Evolutionary conservation across 2,888 invertebrate genomes (phyloP).

Genomic region (Adelphocoris suturalis): DNA sequence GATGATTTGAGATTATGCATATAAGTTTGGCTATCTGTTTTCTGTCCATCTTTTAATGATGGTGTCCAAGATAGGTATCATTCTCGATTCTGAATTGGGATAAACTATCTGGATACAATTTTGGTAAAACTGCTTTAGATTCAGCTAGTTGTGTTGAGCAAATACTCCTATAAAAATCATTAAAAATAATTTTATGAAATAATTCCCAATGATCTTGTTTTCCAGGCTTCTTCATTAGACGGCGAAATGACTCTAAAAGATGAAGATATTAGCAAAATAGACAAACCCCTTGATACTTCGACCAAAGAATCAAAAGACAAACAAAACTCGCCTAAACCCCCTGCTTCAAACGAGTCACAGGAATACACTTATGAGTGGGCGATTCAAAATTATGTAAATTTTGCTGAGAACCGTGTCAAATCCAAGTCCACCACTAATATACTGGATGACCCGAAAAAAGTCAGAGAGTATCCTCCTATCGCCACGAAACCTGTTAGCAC

Average conservation of each 20-base stretch:
- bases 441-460: conserved; percentile 77
- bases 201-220: neutral
- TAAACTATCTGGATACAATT: no score
- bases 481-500: conserved; percentile 77
- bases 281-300: conserved; percentile 12
- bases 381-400: conserved; percentile 90
- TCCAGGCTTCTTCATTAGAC: conserved; percentile 60
- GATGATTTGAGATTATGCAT: no score
- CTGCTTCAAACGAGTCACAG: conserved; percentile 77
- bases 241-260: conserved; percentile 60
- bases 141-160: no score
- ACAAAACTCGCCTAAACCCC: conserved; percentile 59
- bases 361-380: conserved; percentile 94
- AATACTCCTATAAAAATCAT: no score
- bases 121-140: no score
- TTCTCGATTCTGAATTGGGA: no score
- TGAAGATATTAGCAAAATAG: conserved; percentile 24
- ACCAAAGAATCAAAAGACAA: conserved; percentile 54
- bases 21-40: no score
- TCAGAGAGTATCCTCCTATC: conserved; percentile 74
- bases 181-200: no score
- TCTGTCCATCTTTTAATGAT: no score
- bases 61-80: no score
- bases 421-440: conserved; percentile 77
- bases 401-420: conserved; percentile 82